phyloP scores from a whole-genome alignment of 2,888 invertebrate genomes.

The Synanthedon andrenaeformis region DNA sequence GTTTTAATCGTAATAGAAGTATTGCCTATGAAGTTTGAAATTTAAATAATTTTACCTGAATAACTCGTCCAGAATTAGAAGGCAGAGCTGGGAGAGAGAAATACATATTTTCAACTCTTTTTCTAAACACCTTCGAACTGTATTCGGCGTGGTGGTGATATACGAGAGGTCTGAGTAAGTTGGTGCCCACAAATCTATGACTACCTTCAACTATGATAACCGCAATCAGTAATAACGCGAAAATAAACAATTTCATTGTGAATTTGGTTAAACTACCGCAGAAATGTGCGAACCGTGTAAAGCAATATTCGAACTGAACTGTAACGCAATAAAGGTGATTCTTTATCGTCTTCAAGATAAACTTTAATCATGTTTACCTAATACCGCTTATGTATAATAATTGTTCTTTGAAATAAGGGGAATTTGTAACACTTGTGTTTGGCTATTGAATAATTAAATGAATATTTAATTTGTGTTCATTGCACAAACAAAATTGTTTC shows the following conservation, averaged over 20 bases:
- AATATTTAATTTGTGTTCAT: no score
- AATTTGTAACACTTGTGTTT: no score
- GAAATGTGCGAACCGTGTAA: background rate
- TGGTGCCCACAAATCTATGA: conserved; percentile 42
- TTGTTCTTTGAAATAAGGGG: no score
- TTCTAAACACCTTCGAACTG: conserved; percentile 23
- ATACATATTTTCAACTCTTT: conserved; percentile 36
- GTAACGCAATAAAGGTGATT: no score
- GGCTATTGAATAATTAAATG: no score
- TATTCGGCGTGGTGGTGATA: conserved; percentile 24
- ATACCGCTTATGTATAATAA: no score
- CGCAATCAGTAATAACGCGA: conserved; percentile 16
- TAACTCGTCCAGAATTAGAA: conserved; percentile 14
- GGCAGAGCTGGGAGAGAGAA: conserved; percentile 20
- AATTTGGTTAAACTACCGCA: background rate
- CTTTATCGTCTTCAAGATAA: background rate
- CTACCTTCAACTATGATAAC: conserved; percentile 29
- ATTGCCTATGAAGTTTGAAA: no score
- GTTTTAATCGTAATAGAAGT: no score
- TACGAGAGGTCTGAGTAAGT: conserved; percentile 23
- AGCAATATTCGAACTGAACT: background rate
- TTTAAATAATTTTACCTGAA: conserved; percentile 25
- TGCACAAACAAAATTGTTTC: no score
- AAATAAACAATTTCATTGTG: conserved; percentile 19
- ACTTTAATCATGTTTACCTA: background rate